Evolutionary conservation across 2,113 vertebrate species (phyloP).

Genomic region (Dromas ardeola): DNA sequence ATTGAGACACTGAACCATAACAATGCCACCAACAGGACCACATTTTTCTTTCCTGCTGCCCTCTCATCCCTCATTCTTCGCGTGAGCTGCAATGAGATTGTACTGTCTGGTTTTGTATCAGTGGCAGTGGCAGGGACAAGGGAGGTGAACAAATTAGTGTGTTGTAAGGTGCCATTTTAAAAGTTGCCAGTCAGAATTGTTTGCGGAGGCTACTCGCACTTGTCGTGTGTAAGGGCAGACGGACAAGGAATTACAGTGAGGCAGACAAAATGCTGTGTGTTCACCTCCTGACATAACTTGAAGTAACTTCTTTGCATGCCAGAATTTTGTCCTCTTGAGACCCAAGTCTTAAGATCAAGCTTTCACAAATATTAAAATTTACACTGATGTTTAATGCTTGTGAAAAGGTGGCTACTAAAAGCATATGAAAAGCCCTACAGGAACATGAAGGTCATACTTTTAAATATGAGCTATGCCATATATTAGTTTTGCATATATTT

Average conservation of each 20-base stretch:
- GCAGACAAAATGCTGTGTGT: neutral
- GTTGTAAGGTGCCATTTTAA: neutral
- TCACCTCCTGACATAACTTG: neutral
- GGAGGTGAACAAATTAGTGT: neutral
- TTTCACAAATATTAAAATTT: constrained; percentile 19
- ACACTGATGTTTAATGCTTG: neutral
- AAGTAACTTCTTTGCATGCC: neutral
- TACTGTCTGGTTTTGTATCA: neutral
- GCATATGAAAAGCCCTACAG: neutral
- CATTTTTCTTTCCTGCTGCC: neutral
- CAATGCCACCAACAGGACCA: neutral
- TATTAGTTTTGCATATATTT: neutral
- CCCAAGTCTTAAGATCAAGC: neutral
- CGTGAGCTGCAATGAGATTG: neutral
- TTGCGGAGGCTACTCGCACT: neutral
- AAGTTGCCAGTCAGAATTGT: neutral
- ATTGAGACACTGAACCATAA: neutral
- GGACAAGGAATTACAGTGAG: neutral
- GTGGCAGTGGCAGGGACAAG: neutral
- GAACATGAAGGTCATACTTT: neutral
- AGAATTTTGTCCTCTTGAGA: neutral
- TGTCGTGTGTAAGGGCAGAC: neutral
- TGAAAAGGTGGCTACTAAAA: constrained; percentile 13
- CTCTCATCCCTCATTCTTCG: neutral
- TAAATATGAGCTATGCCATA: neutral